These are phyloP conservation scores for Smutsia temminckii DNA, from an alignment of 2,797 vertebrate species.

Conservation along the genomic window DNA sequence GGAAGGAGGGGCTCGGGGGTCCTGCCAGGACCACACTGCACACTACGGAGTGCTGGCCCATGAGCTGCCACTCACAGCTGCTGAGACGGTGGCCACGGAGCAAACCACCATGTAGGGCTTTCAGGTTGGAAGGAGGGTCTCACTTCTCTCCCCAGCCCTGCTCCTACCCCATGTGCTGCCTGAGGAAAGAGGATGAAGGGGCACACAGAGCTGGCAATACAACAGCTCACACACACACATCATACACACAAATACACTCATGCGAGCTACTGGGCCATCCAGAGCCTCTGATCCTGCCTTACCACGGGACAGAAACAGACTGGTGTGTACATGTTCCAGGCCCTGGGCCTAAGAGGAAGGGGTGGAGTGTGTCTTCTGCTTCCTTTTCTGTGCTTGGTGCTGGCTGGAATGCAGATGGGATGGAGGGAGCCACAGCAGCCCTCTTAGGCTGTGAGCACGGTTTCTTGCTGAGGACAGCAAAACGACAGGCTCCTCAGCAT, in stretches of 20 bases:
- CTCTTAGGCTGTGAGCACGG: background rate
- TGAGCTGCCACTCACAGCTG: fast-evolving
- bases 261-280: fast-evolving
- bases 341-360: background rate
- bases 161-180: background rate
- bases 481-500: fast-evolving
- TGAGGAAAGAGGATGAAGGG: background rate
- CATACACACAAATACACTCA: fast-evolving
- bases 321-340: fast-evolving
- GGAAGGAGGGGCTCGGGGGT: background rate
- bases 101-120: background rate
- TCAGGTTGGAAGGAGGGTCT: background rate
- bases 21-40: fast-evolving
- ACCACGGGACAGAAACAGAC: fast-evolving
- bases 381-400: background rate
- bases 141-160: background rate
- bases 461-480: background rate
- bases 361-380: fast-evolving
- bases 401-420: background rate
- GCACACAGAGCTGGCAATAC: background rate
- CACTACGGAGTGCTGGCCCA: fast-evolving
- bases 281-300: background rate
- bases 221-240: fast-evolving
- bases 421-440: background rate
- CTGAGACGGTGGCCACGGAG: background rate